A percentile compares a stretch with the other conserved stretches of the same genome.
Evolutionary conservation across 2,888 invertebrate genomes (phyloP).

Genomic region (Blera fallax): DNA sequence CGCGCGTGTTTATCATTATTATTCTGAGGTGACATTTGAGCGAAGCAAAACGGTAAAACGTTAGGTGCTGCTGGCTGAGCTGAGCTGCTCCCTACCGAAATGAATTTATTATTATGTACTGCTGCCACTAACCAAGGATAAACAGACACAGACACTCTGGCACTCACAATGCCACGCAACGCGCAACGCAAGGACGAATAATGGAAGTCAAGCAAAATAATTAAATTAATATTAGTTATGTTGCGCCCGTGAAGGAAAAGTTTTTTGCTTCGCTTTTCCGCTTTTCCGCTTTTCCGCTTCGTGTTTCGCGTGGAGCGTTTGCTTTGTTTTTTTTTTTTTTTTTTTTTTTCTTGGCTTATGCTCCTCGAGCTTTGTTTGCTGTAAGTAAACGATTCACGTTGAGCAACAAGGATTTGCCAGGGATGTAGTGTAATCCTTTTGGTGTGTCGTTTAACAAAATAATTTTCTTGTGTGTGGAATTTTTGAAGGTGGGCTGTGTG

Average conservation of each 20-base stretch:
- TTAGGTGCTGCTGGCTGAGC: constrained; percentile 35
- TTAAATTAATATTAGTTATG: constrained; percentile 72
- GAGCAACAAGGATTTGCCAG: constrained; percentile 57
- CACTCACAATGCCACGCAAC: neutral
- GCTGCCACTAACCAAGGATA: constrained; percentile 37
- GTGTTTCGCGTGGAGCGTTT: neutral
- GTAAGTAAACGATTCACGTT: constrained; percentile 65
- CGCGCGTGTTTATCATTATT: constrained; percentile 72
- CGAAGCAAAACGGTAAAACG: constrained; percentile 68
- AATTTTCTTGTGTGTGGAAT: constrained; percentile 40
- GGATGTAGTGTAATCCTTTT: constrained; percentile 69
- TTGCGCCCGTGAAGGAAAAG: constrained; percentile 46
- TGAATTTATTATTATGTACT: constrained; percentile 61
- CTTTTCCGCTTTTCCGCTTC: constrained; percentile 22
- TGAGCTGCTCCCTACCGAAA: constrained; percentile 39
- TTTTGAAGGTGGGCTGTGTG: neutral
- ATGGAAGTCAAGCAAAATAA: constrained; percentile 72
- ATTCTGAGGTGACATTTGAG: constrained; percentile 72
- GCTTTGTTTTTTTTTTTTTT: neutral
- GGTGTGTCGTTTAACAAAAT: constrained; percentile 64
- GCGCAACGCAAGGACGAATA: constrained; percentile 53
- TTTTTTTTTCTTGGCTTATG: neutral
- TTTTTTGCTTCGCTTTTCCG: neutral
- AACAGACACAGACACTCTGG: constrained; percentile 1
- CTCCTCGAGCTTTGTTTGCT: constrained; percentile 50